Evolutionary conservation across 2,888 invertebrate genomes (phyloP).

Genomic region (Trichogramma evanescens): DNA sequence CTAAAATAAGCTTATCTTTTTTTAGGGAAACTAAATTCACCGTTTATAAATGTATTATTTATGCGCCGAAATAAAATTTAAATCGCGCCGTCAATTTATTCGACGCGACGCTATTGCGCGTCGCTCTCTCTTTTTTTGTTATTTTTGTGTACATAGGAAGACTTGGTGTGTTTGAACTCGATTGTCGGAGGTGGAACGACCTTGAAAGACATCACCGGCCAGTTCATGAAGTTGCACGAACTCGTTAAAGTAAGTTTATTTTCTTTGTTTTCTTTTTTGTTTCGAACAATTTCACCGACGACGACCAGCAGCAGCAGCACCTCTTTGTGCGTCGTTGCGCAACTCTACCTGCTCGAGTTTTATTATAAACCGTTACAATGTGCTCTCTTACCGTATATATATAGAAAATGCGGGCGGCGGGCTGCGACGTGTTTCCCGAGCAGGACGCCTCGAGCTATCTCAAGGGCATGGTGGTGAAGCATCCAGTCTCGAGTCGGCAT

Average conservation of each 20-base stretch:
- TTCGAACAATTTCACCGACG: no score
- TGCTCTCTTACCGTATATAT: not conserved
- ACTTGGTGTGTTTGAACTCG: conserved; percentile 45
- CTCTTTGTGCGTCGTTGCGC: not conserved
- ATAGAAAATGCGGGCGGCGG: conserved; percentile 53
- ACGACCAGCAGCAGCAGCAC: no score
- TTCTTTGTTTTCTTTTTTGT: not conserved
- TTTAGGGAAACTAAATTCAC: not conserved
- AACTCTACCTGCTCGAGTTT: not conserved
- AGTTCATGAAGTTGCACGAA: conserved; percentile 55
- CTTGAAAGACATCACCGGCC: conserved; percentile 55
- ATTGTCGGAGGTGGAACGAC: conserved; percentile 52
- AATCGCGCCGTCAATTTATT: no score
- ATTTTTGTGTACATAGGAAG: conserved; percentile 36
- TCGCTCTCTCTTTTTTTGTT: not conserved
- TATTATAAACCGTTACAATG: not conserved
- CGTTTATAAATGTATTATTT: no score
- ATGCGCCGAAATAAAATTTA: no score
- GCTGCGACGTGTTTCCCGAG: conserved; percentile 77
- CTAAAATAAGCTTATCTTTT: not conserved
- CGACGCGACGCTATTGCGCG: not conserved
- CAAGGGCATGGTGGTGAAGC: conserved; percentile 53
- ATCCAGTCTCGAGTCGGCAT: conserved; percentile 68
- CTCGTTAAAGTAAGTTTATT: conserved; percentile 53
- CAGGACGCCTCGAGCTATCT: conserved; percentile 69